Percentiles rank a stretch among this genome's conserved stretches.
Conservation (phyloP, 2,888 invertebrate genomes). For the Deladenus siricidicola region DNA sequence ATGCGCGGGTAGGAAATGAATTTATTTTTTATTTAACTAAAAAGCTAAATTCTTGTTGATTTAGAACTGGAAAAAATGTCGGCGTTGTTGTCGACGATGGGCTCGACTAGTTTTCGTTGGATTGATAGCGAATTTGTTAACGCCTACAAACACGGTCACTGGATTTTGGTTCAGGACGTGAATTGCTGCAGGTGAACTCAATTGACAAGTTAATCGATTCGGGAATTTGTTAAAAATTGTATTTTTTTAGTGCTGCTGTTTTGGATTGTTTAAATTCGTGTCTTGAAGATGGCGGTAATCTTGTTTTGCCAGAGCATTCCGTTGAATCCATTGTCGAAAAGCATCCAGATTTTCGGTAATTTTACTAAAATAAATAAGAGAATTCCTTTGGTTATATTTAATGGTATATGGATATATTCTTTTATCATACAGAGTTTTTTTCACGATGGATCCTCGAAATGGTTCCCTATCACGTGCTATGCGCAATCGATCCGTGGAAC, state of each 20-base stretch:
- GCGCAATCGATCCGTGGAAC: slow-evolving; percentile 93
- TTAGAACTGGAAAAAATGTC: background rate
- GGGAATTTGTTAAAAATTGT: too few species aligned
- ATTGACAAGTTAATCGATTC: too few species aligned
- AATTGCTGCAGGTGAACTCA: slow-evolving; percentile 49
- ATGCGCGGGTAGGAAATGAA: too few species aligned
- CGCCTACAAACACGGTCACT: slow-evolving; percentile 55
- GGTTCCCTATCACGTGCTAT: slow-evolving; percentile 96
- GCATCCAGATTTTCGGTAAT: slow-evolving; percentile 71
- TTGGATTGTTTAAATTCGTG: slow-evolving; percentile 89
- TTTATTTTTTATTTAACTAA: too few species aligned
- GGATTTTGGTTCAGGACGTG: slow-evolving; percentile 58
- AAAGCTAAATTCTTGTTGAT: too few species aligned
- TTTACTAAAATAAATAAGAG: background rate
- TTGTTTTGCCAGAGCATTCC: slow-evolving; percentile 84
- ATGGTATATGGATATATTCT: too few species aligned
- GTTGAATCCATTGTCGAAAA: slow-evolving; percentile 69
- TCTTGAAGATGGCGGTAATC: slow-evolving; percentile 80
- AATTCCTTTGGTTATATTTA: slow-evolving; percentile 4
- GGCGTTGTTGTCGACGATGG: background rate
- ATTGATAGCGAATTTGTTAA: slow-evolving; percentile 57
- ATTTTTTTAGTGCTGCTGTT: slow-evolving; percentile 70
- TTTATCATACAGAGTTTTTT: slow-evolving; percentile 78
- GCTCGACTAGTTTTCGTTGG: slow-evolving; percentile 57
- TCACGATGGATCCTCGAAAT: slow-evolving; percentile 85